Conservation (phyloP, 2,113 vertebrate species). For the Cephalopterus ornatus region DNA sequence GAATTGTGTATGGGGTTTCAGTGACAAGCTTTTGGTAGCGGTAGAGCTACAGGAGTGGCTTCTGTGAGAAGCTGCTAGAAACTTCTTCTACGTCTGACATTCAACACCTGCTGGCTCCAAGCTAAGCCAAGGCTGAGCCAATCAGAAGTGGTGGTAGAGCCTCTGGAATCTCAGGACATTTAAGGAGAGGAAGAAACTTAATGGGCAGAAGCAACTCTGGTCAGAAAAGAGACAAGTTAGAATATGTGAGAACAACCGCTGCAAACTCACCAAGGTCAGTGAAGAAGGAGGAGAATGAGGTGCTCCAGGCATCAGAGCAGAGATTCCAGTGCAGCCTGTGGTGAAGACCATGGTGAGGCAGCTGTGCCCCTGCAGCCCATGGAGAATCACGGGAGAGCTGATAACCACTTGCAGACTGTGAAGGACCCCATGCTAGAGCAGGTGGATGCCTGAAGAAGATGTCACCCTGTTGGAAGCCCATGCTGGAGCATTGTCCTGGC, state of each 20-base stretch:
- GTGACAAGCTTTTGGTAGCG: fast-evolving
- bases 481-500: not conserved
- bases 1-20: not conserved
- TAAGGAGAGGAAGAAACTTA: not conserved
- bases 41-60: not conserved
- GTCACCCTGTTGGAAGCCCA: not conserved
- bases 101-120: not conserved
- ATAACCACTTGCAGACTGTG: not conserved
- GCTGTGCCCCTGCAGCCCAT: fast-evolving
- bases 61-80: not conserved
- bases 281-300: not conserved
- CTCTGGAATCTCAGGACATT: not conserved
- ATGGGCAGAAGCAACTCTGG: not conserved
- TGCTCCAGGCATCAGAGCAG: not conserved
- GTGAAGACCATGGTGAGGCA: too few species aligned
- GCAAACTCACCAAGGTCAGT: not conserved
- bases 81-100: not conserved
- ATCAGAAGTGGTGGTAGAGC: fast-evolving
- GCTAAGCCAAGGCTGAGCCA: not conserved
- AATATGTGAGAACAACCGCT: not conserved
- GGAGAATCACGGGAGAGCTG: fast-evolving
- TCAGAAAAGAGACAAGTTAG: not conserved
- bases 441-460: not conserved
- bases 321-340: not conserved
- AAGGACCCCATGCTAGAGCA: fast-evolving